Conservation (phyloP, 2,888 invertebrate genomes). For the Drosophila emarginata region DNA sequence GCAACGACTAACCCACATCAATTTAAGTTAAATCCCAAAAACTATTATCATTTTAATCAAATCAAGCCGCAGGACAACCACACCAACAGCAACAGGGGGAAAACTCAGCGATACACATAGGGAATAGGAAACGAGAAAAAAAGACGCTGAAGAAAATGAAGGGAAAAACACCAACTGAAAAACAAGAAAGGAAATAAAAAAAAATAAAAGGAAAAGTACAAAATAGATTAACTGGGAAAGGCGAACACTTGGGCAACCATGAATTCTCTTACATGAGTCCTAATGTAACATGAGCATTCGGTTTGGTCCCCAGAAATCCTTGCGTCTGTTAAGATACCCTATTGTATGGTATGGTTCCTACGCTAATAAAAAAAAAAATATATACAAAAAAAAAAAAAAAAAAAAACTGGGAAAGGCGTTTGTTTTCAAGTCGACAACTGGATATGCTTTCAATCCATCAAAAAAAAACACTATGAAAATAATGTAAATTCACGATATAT, state of each 20-base stretch:
- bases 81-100: conserved; percentile 16
- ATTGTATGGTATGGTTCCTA: no score
- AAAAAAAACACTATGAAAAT: background rate
- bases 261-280: no score
- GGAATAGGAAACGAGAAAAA: conserved; percentile 22
- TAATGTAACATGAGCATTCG: no score
- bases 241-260: no score
- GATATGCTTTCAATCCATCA: background rate
- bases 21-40: conserved; percentile 72
- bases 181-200: conserved; percentile 12
- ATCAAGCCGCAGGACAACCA: conserved; percentile 56
- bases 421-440: background rate
- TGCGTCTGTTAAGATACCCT: no score
- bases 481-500: background rate
- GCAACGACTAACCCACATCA: conserved; percentile 63
- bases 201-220: background rate
- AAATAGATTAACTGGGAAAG: background rate
- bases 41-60: conserved; percentile 78
- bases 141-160: background rate
- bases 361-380: conserved; percentile 10
- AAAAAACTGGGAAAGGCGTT: background rate
- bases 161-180: conserved; percentile 4
- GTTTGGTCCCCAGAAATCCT: no score
- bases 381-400: conserved; percentile 4
- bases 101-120: conserved; percentile 33